Conservation (phyloP, 1,140 invertebrate species). For the Drosophila suzukii region DNA sequence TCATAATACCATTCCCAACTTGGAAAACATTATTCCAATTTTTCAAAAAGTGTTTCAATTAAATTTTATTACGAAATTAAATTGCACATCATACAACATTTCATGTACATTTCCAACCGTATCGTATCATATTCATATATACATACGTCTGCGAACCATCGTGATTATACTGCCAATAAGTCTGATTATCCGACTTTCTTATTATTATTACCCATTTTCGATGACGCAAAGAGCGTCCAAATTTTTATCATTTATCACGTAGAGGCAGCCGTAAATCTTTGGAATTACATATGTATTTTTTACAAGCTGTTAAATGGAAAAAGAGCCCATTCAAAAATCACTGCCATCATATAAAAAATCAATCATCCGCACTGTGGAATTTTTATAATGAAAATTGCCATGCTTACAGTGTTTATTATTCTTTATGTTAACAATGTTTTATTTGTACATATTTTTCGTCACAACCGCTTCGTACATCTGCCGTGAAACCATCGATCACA, state of each 20-base stretch:
- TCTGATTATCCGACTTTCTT: conserved; percentile 37
- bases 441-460: conserved; percentile 14
- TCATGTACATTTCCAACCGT: background rate
- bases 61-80: background rate
- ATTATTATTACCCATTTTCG: conserved; percentile 31
- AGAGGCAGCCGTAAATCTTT: conserved; percentile 21
- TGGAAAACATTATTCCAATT: too few species aligned
- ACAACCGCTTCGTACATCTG: conserved; percentile 16
- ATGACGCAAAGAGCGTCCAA: conserved; percentile 24
- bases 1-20: too few species aligned
- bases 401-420: conserved; percentile 26
- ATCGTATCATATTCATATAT: background rate
- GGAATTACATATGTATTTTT: background rate
- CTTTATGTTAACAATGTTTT: conserved; percentile 9
- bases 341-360: background rate
- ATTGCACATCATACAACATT: background rate
- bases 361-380: conserved; percentile 2
- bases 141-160: background rate
- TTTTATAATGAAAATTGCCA: background rate
- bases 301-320: conserved; percentile 3
- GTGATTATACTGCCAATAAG: conserved; percentile 41
- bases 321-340: conserved; percentile 3
- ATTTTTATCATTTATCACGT: conserved; percentile 22
- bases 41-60: too few species aligned
- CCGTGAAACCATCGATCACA: conserved; percentile 43